A percentile compares a stretch with the other conserved stretches of the same genome.
Conservation (phyloP, 2,113 vertebrate species). For the Mungos mungo region DNA sequence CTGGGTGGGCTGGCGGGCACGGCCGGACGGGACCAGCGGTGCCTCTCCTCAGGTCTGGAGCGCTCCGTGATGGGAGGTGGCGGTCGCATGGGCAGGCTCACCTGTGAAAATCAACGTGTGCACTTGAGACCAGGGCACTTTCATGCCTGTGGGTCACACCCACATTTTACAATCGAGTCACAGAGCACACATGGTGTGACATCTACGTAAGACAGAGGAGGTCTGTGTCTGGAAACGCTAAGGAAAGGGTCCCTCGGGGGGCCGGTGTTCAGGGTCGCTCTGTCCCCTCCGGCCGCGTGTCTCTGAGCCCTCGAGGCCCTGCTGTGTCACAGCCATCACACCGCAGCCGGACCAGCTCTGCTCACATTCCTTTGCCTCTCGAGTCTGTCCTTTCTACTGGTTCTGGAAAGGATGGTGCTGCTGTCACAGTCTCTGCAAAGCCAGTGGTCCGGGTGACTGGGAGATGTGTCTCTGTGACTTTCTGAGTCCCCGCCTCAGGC, state of each 20-base stretch:
- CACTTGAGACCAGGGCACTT: background rate
- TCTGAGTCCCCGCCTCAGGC: background rate
- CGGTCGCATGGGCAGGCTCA: fast-evolving
- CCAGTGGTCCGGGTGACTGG: background rate
- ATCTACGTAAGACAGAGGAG: background rate
- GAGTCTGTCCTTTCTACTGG: background rate
- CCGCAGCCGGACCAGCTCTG: background rate
- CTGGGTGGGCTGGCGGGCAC: background rate
- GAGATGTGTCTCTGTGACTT: background rate
- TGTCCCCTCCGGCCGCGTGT: background rate
- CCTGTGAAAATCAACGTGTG: background rate
- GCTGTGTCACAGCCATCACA: fast-evolving
- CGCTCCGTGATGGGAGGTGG: background rate
- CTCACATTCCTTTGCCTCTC: background rate
- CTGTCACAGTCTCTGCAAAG: background rate
- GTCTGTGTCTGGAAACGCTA: background rate
- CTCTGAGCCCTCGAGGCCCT: background rate
- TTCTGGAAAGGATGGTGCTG: background rate
- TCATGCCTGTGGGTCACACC: background rate
- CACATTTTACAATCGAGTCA: background rate
- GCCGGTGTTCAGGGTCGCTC: fast-evolving
- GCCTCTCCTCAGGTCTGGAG: background rate
- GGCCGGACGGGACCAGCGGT: background rate
- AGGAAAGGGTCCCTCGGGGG: fast-evolving
- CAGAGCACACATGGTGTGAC: background rate